Evolutionary conservation across 2,888 invertebrate genomes (phyloP).

Genomic region (Ormyrus thymus): DNA sequence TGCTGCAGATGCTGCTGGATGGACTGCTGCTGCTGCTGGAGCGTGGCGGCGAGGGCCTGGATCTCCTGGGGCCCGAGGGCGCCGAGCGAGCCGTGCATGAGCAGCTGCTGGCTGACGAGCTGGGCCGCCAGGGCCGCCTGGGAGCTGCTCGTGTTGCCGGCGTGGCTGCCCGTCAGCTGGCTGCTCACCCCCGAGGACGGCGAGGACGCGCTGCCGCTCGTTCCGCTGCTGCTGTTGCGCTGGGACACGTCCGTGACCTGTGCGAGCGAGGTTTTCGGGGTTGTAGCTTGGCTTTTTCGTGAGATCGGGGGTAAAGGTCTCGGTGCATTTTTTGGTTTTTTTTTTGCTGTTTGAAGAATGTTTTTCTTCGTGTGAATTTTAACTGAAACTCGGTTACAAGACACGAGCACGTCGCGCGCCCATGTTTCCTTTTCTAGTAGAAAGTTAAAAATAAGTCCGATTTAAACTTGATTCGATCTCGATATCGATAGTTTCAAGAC

Average conservation of each 20-base stretch:
- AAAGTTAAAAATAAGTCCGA: too few relatives aligned
- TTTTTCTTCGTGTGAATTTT: too few relatives aligned
- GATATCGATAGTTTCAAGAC: too few relatives aligned
- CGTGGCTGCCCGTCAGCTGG: conserved; percentile 73
- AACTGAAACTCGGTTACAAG: too few relatives aligned
- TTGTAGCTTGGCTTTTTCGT: too few relatives aligned
- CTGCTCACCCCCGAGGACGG: conserved; percentile 76
- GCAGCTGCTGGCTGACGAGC: conserved; percentile 73
- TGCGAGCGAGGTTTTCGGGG: neutral
- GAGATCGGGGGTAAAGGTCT: too few relatives aligned
- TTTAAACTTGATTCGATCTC: too few relatives aligned
- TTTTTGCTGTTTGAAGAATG: too few relatives aligned
- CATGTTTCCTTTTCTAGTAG: too few relatives aligned
- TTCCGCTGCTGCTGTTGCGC: conserved; percentile 74
- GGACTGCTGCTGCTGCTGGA: conserved; percentile 81
- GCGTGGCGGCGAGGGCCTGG: conserved; percentile 77
- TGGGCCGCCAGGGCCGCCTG: conserved; percentile 73
- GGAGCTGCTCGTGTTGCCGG: conserved; percentile 66
- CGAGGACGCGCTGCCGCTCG: conserved; percentile 74
- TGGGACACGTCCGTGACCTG: conserved; percentile 76
- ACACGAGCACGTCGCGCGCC: too few relatives aligned
- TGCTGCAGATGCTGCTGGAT: conserved; percentile 81
- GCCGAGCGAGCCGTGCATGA: conserved; percentile 72
- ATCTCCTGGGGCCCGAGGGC: conserved; percentile 71
- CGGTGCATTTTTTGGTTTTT: too few relatives aligned